Base-by-base conservation (phyloP, 2,888 invertebrate genomes). In the Athalia circularis region DNA sequence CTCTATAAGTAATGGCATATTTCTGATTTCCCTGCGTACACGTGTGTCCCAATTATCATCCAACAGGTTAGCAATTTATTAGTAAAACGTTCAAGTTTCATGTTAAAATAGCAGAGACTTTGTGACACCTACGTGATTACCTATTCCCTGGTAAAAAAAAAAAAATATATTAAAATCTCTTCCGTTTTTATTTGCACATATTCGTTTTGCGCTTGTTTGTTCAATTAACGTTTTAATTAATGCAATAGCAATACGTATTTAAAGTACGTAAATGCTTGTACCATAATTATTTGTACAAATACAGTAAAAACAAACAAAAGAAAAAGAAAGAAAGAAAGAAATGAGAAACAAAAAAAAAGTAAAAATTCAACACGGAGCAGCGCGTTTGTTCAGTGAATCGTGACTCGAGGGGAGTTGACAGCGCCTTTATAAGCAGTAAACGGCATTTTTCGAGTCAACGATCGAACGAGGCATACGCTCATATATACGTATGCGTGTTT, bases 391-490 rank as follows among this genome's bases (percentile, higher is more conserved):
- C 72, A 72, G 47, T 29, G 13, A 15, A 72, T 72, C 57, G 72
- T 72, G 57, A 72, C 57, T 57, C 47, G 57, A 72, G 59, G 47
- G 29, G 59, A 47, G 47, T 59, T 45, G 57, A 70, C 54, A 70
- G 47, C 70, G 7, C 45, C 70, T 45, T 59, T 70, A 70, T 70
- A 59, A 5, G 29, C 65, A 7, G 59, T 47, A 43, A 72, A 59
- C 57, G 13, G 13, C 57, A 59, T 72, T 72, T 72, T 72, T 72
- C 72, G 72, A 57, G 72, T 72, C 72, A 72, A 72, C 72, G 72
- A 72, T 72, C 72, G 54, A n/a, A 5, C n/a, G 29, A 11, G 50
- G 15, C 48, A 50, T 67, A 50, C 48, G 43, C 15, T 7, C 52
- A n/a, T n/a, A 59, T 59, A 59, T 59, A 50, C 8, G 7, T 54